These are phyloP conservation scores for Rhynchonycteris naso DNA, from an alignment of 2,797 vertebrate genomes.

Conservation along the genomic window DNA sequence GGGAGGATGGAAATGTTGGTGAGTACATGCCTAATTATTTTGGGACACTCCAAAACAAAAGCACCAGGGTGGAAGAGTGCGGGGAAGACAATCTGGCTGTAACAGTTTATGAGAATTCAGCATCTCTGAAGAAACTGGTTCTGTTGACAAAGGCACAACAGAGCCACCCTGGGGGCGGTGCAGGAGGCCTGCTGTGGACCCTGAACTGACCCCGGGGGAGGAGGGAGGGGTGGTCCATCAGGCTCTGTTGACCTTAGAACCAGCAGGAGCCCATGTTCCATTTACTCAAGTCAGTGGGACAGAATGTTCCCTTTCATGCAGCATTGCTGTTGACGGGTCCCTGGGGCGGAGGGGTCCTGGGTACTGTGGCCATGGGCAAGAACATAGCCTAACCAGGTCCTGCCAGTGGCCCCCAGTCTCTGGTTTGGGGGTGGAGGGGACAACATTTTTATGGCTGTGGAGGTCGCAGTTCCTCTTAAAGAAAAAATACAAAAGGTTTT, in stretches of 20 bases:
- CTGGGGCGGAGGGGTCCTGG: too few relatives aligned
- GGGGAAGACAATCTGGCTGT: slow-evolving; percentile 53
- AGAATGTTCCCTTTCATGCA: background rate
- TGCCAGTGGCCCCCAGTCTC: background rate
- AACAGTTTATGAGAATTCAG: background rate
- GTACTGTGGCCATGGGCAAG: background rate
- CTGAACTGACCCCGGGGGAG: background rate
- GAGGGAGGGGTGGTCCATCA: background rate
- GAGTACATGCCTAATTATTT: slow-evolving; percentile 58
- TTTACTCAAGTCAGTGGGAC: background rate
- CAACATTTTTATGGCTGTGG: background rate
- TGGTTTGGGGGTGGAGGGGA: background rate
- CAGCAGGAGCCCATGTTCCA: background rate
- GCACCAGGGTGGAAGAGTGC: background rate
- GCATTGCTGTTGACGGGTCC: background rate
- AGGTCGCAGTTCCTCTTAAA: background rate
- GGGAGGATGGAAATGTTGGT: slow-evolving; percentile 27
- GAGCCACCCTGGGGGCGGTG: background rate
- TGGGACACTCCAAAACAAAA: slow-evolving; percentile 71
- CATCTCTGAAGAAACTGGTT: background rate
- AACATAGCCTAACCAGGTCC: background rate
- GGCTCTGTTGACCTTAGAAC: background rate
- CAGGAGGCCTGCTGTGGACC: too few relatives aligned
- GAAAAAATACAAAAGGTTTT: background rate
- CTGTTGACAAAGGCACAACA: background rate